Conservation (phyloP, 2,888 invertebrate species). For the Drosophila longiperda region DNA sequence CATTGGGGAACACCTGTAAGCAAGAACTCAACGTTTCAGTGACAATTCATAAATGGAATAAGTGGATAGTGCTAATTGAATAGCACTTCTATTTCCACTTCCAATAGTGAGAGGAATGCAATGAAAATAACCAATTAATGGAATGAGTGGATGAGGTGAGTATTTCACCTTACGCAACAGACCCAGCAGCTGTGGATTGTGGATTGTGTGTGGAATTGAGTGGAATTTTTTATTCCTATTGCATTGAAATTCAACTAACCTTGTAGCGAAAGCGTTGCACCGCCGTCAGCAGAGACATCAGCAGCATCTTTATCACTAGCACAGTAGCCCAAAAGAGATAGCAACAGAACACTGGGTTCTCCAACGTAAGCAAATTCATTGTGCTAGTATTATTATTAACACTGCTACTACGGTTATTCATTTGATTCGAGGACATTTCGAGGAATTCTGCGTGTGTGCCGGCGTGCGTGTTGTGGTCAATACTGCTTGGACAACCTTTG, state of each 20-base stretch:
- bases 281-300: constrained; percentile 85
- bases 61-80: not conserved
- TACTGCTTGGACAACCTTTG: constrained; percentile 26
- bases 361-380: constrained; percentile 70
- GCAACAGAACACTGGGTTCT: constrained; percentile 84
- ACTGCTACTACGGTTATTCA: constrained; percentile 4
- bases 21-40: not conserved
- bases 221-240: not conserved
- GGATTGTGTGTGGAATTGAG: constrained; percentile 12
- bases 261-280: constrained; percentile 84
- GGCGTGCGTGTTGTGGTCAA: constrained; percentile 8
- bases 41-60: constrained; percentile 7
- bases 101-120: not conserved
- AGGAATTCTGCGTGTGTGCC: not conserved
- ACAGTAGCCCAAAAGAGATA: constrained; percentile 84
- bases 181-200: constrained; percentile 69
- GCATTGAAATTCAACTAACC: constrained; percentile 68
- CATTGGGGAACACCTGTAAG: constrained; percentile 86
- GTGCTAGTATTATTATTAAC: not conserved
- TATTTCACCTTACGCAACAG: constrained; percentile 71
- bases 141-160: constrained; percentile 4
- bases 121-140: not conserved
- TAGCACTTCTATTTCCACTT: constrained; percentile 11
- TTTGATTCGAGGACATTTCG: constrained; percentile 16
- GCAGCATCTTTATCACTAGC: constrained; percentile 84